Base-by-base conservation (phyloP, 2,113 vertebrate genomes). In the Poeciliopsis prolifica region DNA sequence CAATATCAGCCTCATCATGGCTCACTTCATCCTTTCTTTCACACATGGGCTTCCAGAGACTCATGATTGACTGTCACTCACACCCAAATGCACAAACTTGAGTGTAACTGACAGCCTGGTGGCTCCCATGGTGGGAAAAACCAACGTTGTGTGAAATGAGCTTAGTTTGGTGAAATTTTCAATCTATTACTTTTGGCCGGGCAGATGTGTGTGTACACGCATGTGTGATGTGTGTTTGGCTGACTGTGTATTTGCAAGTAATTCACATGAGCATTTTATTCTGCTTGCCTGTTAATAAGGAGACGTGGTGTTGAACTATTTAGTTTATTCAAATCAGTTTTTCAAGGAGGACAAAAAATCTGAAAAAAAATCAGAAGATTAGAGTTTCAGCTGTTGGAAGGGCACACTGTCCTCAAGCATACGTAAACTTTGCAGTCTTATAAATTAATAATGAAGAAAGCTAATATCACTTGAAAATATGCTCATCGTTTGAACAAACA, bases 71-170 rank as follows among this genome's bases (percentile, higher is more conserved):
- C 63, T 84, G 72, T 87, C 80, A 69, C 61, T 77, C 74, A 81
- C 35, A 2, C 40, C 81, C 62, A 77, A 48, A 83, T n/a, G 74
- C 81, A 88, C 74, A 81, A 67, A 74, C 31, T 48, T 75, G 17
- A 40, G 71, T 33, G 65, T 88, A 87, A 91, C 48, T 91, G 91
- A 90, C 88, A 93, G 84, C 48, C 67, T 62, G 61, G 70, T 80
- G 51, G 80, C 68, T 77, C 72, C 79, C 44, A 30, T 61, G 26
- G 79, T 75, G 76, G 68, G 64, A 62, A 40, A 86, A 71, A 76
- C 82, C 90, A 86, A 65, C 68, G 74, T 79, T 81, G 68, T 92
- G 87, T 93, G 83, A 91, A 93, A 92, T 92, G 61, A 92, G 73
- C 66, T 87, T 77, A 75, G 77, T 89, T 89, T 86, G 66, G 65